Base-by-base conservation (phyloP, 2,113 vertebrate genomes). In the Cryptomyrus ogoouensis region DNA sequence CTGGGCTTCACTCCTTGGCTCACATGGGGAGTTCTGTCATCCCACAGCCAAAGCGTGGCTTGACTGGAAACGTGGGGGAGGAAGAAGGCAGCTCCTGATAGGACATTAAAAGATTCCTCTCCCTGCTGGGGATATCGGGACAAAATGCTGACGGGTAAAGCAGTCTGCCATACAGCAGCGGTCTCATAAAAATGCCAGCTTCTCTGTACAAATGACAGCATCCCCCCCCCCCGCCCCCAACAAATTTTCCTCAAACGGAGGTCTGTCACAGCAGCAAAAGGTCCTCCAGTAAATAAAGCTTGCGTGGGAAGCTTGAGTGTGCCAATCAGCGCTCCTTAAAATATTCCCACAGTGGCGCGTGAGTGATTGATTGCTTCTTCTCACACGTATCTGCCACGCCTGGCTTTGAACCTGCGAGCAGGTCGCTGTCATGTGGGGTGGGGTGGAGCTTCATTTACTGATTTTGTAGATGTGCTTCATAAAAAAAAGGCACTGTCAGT, bases 171-270 rank as follows among this genome's bases (percentile, higher is more conserved):
- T 49, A 49, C 42, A 86, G 83, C 83, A 86, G 46, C 46, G 8
- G 44, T 21, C 42, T 50, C 8, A 86, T 86, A 86, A 86, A 86
- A 86, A 86, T 27, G 44, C 47, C 83, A 86, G 13, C 24, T 42
- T 80, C 74, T 80, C 74, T 80, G 17, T 42, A 80, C 35, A 80
- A 80, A 80, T 19, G 31, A 42, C 70, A 77, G 70, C 31, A 39
- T 3, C 10, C 5, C 35, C 74, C 5, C 35, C 13, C 5, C 5
- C 13, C 27, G 0, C 31, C 70, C 70, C 31, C 35, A 80, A 80
- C 74, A 80, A 80, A 80, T 80, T 80, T 80, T 80, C 74, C 35
- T 80, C 74, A 42, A 80, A 80, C 42, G 35, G 74, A 80, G 74
- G 74, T 39, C 31, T 39, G 74, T 80, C 31, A 80, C 74, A 80